phyloP scores from a whole-genome alignment of 2,888 invertebrate species.

The Cactoblastis cactorum region DNA sequence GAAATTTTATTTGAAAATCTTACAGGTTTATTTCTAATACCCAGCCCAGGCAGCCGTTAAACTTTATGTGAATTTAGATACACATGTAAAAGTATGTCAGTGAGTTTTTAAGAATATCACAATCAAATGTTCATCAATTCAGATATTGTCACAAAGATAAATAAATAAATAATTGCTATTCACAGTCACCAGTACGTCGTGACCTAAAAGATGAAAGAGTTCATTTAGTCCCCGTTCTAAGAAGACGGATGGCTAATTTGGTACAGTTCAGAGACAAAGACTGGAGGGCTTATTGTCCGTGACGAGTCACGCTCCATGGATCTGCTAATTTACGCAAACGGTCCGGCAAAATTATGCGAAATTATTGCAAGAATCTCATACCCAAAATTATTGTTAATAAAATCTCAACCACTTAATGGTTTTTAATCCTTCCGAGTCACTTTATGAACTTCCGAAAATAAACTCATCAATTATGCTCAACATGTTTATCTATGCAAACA shows the following conservation, averaged over 20 bases:
- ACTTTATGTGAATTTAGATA: too few species aligned
- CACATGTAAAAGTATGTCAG: too few species aligned
- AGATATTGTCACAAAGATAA: neutral
- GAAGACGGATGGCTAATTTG: constrained; percentile 40
- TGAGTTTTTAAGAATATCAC: neutral
- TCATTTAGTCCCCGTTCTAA: constrained; percentile 25
- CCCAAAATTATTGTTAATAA: too few species aligned
- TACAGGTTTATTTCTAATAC: too few species aligned
- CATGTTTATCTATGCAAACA: too few species aligned
- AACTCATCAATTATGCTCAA: too few species aligned
- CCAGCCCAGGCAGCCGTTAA: too few species aligned
- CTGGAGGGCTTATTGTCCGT: constrained; percentile 26
- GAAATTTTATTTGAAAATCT: too few species aligned
- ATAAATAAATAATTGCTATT: constrained; percentile 8
- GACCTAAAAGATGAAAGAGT: constrained; percentile 22
- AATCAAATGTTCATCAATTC: neutral
- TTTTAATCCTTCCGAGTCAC: too few species aligned
- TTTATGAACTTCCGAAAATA: too few species aligned
- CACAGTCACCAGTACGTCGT: constrained; percentile 11
- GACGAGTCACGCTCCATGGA: constrained; percentile 25
- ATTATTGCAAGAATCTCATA: too few species aligned
- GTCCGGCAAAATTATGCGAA: neutral
- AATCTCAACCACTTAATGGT: too few species aligned
- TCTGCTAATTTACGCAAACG: constrained; percentile 18
- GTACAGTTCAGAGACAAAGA: constrained; percentile 34